Evolutionary conservation across 1,140 invertebrate species (phyloP).

Genomic region (Akabosia matsudoensis): DNA sequence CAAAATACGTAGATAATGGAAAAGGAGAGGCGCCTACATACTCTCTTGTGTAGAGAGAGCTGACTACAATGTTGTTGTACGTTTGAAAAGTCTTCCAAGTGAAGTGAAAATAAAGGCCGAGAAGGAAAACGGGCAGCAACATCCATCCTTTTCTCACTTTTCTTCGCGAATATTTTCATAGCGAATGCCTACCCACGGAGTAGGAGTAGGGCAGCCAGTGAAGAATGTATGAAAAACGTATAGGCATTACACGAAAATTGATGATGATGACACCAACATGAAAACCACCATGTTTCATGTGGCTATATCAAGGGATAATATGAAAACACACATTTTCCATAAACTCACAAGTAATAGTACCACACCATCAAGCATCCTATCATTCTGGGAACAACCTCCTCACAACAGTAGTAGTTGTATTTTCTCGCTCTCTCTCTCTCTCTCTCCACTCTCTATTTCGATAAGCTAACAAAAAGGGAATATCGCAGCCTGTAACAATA

Average conservation of each 20-base stretch:
- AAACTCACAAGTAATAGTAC: background rate
- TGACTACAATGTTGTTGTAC: background rate
- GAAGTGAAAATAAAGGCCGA: background rate
- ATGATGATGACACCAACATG: background rate
- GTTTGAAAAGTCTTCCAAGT: background rate
- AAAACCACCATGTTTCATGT: background rate
- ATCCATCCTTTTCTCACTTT: slow-evolving; percentile 1
- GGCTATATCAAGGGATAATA: background rate
- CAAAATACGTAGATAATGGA: background rate
- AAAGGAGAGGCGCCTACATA: background rate
- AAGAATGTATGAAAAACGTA: background rate
- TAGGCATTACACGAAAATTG: background rate
- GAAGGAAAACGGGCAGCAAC: background rate
- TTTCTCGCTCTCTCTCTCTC: background rate
- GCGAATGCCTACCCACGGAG: background rate
- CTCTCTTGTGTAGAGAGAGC: background rate
- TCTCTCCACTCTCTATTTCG: too few relatives aligned
- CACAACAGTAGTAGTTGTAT: background rate
- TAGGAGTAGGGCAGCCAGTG: background rate
- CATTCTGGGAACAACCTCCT: background rate
- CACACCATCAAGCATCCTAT: background rate
- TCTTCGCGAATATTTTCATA: background rate
- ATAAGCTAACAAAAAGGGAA: too few relatives aligned
- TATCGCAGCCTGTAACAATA: too few relatives aligned
- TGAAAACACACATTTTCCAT: background rate